Evolutionary conservation across 2,113 vertebrate species (phyloP), one percentile per base, ranked within the genome.

Genomic region (Anser brachyrhynchus): DNA sequence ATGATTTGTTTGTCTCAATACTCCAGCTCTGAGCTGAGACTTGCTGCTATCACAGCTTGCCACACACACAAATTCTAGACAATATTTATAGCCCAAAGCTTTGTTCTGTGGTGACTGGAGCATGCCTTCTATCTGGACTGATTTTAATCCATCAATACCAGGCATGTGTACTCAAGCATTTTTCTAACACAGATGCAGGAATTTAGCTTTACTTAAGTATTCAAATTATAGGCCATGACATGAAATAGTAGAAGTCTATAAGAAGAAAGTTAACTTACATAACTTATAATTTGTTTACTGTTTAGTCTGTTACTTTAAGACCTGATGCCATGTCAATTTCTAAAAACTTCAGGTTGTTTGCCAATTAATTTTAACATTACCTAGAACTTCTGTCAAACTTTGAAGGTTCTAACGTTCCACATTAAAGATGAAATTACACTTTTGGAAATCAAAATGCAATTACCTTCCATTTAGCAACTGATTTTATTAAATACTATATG

Each of bases 401-500:
- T 6, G 26, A 55, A 65, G 52, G 59, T 44, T 57, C 19, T 74
- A 65, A 10, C 2, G 0, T 54, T 77, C 28, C 69, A 44, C 13
- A 58, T 51, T 84, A 92, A 94, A 86, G 29, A 54, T 71, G 21
- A 86, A 55, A 61, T 11, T 37, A 96, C 51, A 76, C 39, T 70
- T 79, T 28, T 33, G 67, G 39, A 88, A 87, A 76, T 69, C 52
- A 41, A 77, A 89, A 75, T 28, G 10, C 77, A 87, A 43, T 23
- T 57, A 65, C 54, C 77, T 88, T 94, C 52, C 77, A 86, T 86
- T 91, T n/a, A 97, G 76, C 46, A 96, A 91, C 10, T 72, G 57
- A 95, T 52, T 92, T 93, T 72, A 94, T 35, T 39, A 79, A 76
- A 39, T 17, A 49, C 15, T 85, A 12, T 35, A 37, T 29, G 22